These are phyloP conservation scores for Tetramorium simillimum DNA, from an alignment of 1,140 invertebrate species.

Conservation along the genomic window DNA sequence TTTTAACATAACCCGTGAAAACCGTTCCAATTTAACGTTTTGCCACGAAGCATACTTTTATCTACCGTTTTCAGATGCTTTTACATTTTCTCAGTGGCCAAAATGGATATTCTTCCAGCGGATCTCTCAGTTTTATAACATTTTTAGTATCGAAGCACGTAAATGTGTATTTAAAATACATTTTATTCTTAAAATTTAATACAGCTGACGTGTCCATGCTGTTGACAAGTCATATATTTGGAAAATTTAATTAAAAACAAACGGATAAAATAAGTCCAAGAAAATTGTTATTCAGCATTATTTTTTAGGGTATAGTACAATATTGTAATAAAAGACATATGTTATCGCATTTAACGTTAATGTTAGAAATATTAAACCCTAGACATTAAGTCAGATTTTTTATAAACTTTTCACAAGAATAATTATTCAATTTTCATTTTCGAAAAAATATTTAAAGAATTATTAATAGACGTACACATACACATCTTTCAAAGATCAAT, in stretches of 20 bases:
- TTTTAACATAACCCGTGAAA: constrained; percentile 34
- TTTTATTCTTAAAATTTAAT: too few relatives aligned
- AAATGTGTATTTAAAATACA: not conserved
- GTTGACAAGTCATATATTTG: too few relatives aligned
- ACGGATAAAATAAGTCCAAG: too few relatives aligned
- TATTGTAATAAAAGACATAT: too few relatives aligned
- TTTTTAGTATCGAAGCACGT: not conserved
- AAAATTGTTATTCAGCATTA: too few relatives aligned
- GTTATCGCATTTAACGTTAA: not conserved
- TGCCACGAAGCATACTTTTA: not conserved
- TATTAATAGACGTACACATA: too few relatives aligned
- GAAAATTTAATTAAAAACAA: too few relatives aligned
- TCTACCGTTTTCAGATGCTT: not conserved
- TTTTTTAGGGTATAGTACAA: too few relatives aligned
- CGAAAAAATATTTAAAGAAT: not conserved
- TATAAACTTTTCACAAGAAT: not conserved
- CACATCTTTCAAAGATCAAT: too few relatives aligned
- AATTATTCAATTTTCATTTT: not conserved
- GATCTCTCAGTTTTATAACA: not conserved
- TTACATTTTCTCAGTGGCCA: not conserved
- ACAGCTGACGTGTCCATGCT: too few relatives aligned
- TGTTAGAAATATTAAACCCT: not conserved
- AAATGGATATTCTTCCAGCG: not conserved
- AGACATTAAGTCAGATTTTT: not conserved
- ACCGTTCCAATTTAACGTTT: constrained; percentile 18